Conservation (phyloP, 1,140 invertebrate genomes). For the Episyrphus balteatus region DNA sequence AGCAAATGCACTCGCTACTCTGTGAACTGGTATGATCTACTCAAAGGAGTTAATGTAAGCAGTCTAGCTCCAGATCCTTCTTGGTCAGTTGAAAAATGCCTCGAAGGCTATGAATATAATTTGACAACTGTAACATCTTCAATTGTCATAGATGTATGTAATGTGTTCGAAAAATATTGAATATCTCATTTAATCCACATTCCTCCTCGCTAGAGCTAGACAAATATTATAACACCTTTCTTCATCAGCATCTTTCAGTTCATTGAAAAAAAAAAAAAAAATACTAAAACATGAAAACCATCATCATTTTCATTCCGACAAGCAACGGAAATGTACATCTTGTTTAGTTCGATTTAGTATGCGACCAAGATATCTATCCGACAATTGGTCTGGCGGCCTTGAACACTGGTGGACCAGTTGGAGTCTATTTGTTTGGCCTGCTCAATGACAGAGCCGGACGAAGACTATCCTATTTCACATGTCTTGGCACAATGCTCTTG, state of each 20-base stretch:
- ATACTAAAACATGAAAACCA: too few relatives aligned
- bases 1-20: conserved; percentile 55
- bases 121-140: conserved; percentile 55
- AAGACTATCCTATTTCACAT: conserved; percentile 69
- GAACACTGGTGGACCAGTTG: conserved; percentile 73
- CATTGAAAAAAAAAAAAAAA: too few relatives aligned
- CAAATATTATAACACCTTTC: too few relatives aligned
- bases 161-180: too few relatives aligned
- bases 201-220: too few relatives aligned
- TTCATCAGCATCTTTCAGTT: too few relatives aligned
- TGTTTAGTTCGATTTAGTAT: conserved; percentile 72
- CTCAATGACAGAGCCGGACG: conserved; percentile 75
- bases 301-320: conserved; percentile 4
- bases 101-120: conserved; percentile 73
- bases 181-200: too few relatives aligned
- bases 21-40: conserved; percentile 55
- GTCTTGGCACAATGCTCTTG: conserved; percentile 60
- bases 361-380: conserved; percentile 71
- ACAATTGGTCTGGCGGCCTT: conserved; percentile 70
- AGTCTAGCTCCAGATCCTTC: conserved; percentile 39
- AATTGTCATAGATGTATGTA: conserved; percentile 68
- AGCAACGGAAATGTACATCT: not conserved
- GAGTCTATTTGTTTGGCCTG: conserved; percentile 73
- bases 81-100: conserved; percentile 55
- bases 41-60: conserved; percentile 30